A percentile compares a stretch with the other conserved stretches of the same genome.
phyloP scores from a whole-genome alignment of 2,888 invertebrate species.

The Tinea trinotella region DNA sequence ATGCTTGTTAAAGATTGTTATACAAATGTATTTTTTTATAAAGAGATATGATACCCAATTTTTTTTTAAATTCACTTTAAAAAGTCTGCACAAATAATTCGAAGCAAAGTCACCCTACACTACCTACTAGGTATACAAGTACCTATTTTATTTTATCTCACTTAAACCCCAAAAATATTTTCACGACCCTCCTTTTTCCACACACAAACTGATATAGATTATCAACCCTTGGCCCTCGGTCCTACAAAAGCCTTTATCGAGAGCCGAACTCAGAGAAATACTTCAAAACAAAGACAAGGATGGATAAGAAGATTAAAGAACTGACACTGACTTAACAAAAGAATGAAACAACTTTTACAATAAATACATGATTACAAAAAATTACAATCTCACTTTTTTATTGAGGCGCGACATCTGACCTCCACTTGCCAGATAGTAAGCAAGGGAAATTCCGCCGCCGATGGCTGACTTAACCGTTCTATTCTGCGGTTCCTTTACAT shows the following conservation, averaged over 20 bases:
- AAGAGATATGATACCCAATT: too few species aligned
- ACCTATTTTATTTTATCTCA: conserved; percentile 10
- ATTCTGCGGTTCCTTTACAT: too few species aligned
- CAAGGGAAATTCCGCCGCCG: too few species aligned
- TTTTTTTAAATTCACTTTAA: too few species aligned
- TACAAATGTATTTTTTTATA: too few species aligned
- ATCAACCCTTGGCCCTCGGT: conserved; percentile 45
- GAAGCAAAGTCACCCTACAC: too few species aligned
- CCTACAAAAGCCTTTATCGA: conserved; percentile 44
- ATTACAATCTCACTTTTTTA: neutral
- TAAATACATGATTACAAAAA: neutral
- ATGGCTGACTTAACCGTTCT: too few species aligned
- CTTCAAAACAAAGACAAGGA: conserved; percentile 56
- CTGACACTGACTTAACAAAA: conserved; percentile 33
- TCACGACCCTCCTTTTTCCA: conserved; percentile 20
- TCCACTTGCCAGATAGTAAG: too few species aligned
- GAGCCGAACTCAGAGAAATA: conserved; percentile 36
- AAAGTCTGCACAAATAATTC: too few species aligned
- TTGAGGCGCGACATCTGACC: too few species aligned
- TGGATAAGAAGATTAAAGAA: conserved; percentile 49
- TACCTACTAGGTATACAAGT: neutral
- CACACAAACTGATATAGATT: conserved; percentile 54
- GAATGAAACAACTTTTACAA: neutral
- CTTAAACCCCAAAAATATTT: conserved; percentile 11
- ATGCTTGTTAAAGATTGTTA: too few species aligned